Percentiles rank a stretch among this genome's conserved stretches.
phyloP scores from a whole-genome alignment of 2,113 vertebrate species.

The Nyctibius bracteatus region DNA sequence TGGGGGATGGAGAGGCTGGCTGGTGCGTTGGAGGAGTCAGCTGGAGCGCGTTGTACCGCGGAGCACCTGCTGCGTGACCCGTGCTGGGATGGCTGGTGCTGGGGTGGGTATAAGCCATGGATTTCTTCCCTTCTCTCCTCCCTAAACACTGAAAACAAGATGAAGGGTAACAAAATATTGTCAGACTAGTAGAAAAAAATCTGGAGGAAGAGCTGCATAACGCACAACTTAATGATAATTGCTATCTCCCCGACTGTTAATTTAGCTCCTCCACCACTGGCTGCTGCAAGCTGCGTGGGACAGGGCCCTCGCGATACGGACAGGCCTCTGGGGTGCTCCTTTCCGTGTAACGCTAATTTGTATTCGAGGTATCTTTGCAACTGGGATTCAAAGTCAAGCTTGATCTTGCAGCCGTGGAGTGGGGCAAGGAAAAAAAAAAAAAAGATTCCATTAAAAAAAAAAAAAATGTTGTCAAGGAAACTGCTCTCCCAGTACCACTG shows the following conservation, averaged over 20 bases:
- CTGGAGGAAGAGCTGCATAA: not conserved
- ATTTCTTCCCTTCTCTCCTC: not conserved
- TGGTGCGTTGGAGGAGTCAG: not conserved
- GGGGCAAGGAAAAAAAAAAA: not conserved
- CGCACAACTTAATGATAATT: not conserved
- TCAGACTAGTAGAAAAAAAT: not conserved
- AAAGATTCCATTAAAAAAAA: not conserved
- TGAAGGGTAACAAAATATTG: not conserved
- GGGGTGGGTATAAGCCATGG: not conserved
- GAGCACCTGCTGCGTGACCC: not conserved
- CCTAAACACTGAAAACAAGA: not conserved
- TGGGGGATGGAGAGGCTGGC: not conserved
- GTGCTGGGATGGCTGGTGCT: not conserved
- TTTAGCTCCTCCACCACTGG: not conserved
- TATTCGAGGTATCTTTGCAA: not conserved
- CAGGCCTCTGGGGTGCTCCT: not conserved
- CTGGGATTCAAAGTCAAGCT: not conserved
- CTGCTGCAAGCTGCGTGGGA: not conserved
- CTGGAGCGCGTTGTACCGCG: fast-evolving
- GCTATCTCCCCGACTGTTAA: not conserved
- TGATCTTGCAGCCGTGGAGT: not conserved
- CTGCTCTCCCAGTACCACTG: not conserved
- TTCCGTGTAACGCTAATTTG: fast-evolving
- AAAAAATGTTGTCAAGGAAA: constrained; percentile 36
- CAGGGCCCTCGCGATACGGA: fast-evolving